Percentiles rank a stretch among this genome's conserved stretches.
Conservation (phyloP, 2,888 invertebrate species). For the Stenodema calcarata region DNA sequence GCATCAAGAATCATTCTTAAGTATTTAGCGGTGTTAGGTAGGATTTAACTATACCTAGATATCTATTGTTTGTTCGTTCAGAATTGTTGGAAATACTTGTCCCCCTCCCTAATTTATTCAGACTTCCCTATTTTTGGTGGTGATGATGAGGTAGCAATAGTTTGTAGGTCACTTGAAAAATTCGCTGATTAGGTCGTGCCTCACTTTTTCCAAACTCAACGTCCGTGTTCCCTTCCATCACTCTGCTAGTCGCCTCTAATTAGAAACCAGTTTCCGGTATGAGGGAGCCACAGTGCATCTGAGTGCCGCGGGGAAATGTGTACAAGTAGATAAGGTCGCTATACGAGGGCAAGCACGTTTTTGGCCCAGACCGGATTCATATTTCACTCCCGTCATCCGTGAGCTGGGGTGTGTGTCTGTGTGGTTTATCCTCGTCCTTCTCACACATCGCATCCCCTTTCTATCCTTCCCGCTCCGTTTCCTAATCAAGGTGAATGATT, state of each 20-base stretch:
- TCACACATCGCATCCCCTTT: neutral
- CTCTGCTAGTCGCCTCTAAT: neutral
- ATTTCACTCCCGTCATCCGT: neutral
- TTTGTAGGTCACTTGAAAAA: no score
- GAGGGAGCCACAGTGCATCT: neutral
- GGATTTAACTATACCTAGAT: no score
- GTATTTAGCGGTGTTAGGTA: no score
- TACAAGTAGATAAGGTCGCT: neutral
- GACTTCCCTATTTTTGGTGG: no score
- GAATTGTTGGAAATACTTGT: no score
- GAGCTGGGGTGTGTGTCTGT: neutral
- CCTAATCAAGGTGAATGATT: slow-evolving; percentile 26
- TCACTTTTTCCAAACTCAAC: no score
- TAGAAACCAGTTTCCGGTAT: neutral
- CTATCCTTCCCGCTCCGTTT: neutral
- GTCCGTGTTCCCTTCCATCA: no score
- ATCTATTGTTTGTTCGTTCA: no score
- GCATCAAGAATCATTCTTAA: no score
- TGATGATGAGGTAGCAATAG: no score
- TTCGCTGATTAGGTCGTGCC: no score
- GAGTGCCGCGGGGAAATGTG: neutral
- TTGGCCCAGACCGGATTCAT: slow-evolving; percentile 4
- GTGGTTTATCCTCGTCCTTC: neutral
- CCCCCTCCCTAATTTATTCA: no score
- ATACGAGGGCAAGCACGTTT: slow-evolving; percentile 4